Evolutionary conservation across 1,140 invertebrate species (phyloP).

Genomic region (Physella acuta): DNA sequence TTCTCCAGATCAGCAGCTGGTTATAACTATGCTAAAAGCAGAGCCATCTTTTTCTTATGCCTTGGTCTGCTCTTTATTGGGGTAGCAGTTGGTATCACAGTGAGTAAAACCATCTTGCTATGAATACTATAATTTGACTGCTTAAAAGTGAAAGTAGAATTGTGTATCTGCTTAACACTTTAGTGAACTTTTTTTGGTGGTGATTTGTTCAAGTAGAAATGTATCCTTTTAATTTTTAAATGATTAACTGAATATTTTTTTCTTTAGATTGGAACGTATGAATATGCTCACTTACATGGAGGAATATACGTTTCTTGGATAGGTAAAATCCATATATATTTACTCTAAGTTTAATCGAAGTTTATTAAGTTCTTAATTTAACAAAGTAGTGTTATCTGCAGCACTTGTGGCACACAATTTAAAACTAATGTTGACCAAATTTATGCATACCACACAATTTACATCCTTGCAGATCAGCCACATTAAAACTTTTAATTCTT

Average conservation of each 20-base stretch:
- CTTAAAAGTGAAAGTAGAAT: background rate
- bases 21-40: background rate
- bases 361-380: background rate
- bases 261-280: background rate
- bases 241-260: background rate
- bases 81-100: slow-evolving; percentile 7
- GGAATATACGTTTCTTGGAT: slow-evolving; percentile 12
- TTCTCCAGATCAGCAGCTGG: background rate
- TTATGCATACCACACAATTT: too few species aligned
- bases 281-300: background rate
- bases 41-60: background rate
- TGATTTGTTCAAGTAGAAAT: background rate
- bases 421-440: background rate
- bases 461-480: too few species aligned
- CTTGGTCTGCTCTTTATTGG: background rate
- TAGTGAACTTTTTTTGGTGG: background rate
- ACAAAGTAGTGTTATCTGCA: background rate
- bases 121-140: background rate
- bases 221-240: background rate
- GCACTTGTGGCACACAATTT: background rate
- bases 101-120: background rate
- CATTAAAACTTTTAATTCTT: too few species aligned
- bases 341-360: background rate
- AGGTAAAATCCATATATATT: background rate
- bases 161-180: background rate